Base-by-base conservation (phyloP, 2,888 invertebrate genomes). In the Leucania comma region DNA sequence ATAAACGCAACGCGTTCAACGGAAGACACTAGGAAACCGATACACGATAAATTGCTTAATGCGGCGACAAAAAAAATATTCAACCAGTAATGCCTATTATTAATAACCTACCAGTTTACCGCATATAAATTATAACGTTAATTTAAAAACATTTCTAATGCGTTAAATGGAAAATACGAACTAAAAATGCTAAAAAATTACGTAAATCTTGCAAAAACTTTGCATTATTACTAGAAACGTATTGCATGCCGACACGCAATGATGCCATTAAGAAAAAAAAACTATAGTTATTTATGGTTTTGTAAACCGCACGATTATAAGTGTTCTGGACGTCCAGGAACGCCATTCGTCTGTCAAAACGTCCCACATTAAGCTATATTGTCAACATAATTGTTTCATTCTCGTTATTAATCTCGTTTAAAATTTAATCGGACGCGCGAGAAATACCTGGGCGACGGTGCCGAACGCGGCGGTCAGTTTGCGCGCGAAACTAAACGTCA, bases 311-410 rank as follows among this genome's bases (percentile, higher is more conserved):
- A 71, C 66, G 62, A 72, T 78, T 86, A 62, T 65, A 77, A 80
- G 72, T 77, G 76, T 68, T 82, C 65, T 63, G 53, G 80, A 86
- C 62, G 66, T 81, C 64, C 68, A 54, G 58, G 69, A 78, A 69
- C 66, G 75, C 80, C 69, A 81, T 82, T 77, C 72, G 83, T 83
- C 78, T 81, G 75, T 81, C 82, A 81, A 79, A 77, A 87, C 87
- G 80, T 70, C 73, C 63, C 51, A 89, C 87, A 85, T 87, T 85
- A 88, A 87, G 88, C 89, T 82, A 89, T 90, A 90, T 88, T 88
- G 88, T 87, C 89, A 81, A 87, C 88, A 87, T 90, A 90, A 90
- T 89, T 90, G 87, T 91, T 88, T 85, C 86, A 78, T 72, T 90
- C 90, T 75, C 82, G 74, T 78, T 87, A 91, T 93, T 90, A 90